phyloP scores from a whole-genome alignment of 2,888 invertebrate species.

The Callyntrura sp. region DNA sequence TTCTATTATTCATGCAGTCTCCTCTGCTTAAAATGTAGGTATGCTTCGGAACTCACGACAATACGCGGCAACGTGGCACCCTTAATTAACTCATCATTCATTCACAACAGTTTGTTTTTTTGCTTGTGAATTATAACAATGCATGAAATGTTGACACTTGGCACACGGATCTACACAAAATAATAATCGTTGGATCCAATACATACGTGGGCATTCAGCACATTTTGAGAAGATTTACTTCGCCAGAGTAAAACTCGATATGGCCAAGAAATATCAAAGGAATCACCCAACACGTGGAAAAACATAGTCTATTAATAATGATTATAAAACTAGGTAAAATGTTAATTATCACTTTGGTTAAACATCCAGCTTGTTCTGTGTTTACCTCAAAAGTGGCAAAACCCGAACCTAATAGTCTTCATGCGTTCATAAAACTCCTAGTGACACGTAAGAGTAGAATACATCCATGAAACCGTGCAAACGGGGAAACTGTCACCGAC shows the following conservation, averaged over 20 bases:
- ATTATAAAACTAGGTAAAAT: too few relatives aligned
- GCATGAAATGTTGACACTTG: constrained; percentile 60
- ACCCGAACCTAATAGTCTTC: neutral
- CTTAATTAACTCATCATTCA: constrained; percentile 36
- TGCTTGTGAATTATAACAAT: neutral
- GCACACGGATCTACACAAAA: constrained; percentile 28
- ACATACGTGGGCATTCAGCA: too few relatives aligned
- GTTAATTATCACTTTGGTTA: too few relatives aligned
- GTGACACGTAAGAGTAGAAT: neutral
- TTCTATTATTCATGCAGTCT: neutral
- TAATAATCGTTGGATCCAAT: too few relatives aligned
- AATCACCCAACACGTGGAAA: too few relatives aligned
- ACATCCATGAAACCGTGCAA: constrained; percentile 20
- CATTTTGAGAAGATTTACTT: too few relatives aligned
- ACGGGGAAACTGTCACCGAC: constrained; percentile 71
- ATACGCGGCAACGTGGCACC: too few relatives aligned
- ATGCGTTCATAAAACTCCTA: neutral
- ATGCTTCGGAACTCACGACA: too few relatives aligned
- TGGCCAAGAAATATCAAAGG: too few relatives aligned
- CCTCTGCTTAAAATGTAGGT: neutral
- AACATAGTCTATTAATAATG: too few relatives aligned
- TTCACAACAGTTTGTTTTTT: neutral
- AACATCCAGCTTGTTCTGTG: neutral
- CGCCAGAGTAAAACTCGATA: too few relatives aligned
- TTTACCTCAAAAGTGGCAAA: neutral